Base-by-base conservation (phyloP, 2,888 invertebrate species). In the Actias luna region DNA sequence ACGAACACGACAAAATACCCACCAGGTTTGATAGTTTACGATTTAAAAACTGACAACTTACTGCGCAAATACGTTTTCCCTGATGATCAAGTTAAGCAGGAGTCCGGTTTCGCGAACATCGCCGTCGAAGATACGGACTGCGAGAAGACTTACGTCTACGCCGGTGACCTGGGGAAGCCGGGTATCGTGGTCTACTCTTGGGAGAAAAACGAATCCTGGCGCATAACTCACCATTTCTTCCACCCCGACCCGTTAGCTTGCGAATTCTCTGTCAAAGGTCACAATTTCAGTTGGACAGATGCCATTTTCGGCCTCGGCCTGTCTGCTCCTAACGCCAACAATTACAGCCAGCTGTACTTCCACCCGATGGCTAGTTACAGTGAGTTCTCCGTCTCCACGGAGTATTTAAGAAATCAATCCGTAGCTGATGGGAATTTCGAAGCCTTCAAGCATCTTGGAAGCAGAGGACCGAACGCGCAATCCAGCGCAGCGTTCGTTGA, bases 101-200 rank as follows among this genome's bases (percentile, higher is more conserved):
- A 95, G 8, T 96, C 96, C 0, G 89, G 90, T 33, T 96, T 96
- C 72, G 96, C 96, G 0, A 96, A 96, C 75, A 94, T 97, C 58
- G 96, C 95, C 0, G 94, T 97, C 0, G 97, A 97, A 81, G 96
- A 97, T 72, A 88, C 91, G 0, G 94, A 95, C 67, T 97, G 97
- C 70, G 94, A 94, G 0, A 94, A 96, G 65, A 94, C 95, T 0
- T 96, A 93, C 71, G 97, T 95, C 0, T 97, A 97, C 74, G 88
- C 95, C 0, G 96, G 94, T 0, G 97, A 97, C 80, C 75, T 96
- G 5, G 95, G 95, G 0, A 94, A 94, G 59, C 94, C 96, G 0
- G 96, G 94, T 0, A 77, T 97, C 1, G 94, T 97, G 0, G 96
- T 97, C 0, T 97, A 97, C 78, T 96, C 96, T 0, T 96, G 95